Conservation (phyloP, 2,797 vertebrate species). For the Luscinia luscinia region DNA sequence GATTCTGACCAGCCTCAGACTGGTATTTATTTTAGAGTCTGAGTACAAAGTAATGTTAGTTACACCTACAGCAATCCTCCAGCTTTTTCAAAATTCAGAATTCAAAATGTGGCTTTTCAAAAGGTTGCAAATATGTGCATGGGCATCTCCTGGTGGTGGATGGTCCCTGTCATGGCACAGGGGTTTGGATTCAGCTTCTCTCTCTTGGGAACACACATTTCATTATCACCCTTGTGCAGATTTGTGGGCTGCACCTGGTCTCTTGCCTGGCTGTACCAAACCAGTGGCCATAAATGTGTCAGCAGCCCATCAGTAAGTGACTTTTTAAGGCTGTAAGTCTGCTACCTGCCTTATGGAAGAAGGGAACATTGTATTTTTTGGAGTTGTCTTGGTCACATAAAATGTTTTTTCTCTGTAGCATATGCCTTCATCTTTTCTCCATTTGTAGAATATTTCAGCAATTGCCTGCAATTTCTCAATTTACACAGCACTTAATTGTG, state of each 20-base stretch:
- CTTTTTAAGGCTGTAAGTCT: background rate
- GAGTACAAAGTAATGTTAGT: background rate
- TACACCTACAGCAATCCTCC: background rate
- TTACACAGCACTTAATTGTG: background rate
- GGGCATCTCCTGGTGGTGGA: background rate
- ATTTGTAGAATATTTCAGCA: background rate
- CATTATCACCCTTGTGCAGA: background rate
- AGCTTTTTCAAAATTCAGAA: background rate
- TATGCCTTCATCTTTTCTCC: background rate
- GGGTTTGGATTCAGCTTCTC: background rate
- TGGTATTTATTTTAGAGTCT: background rate
- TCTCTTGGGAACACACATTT: background rate
- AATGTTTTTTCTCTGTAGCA: accelerated
- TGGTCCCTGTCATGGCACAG: accelerated
- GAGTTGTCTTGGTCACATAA: background rate
- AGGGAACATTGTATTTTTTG: background rate
- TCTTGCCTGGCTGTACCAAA: background rate
- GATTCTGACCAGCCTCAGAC: background rate
- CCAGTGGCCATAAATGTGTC: background rate
- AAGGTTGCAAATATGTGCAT: background rate
- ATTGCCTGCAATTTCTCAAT: background rate
- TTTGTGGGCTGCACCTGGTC: background rate
- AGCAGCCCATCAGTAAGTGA: background rate
- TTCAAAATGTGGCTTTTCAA: background rate
- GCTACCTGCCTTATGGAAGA: background rate